Base-by-base conservation (phyloP, 2,797 vertebrate species). In the Lepus oiostolus region DNA sequence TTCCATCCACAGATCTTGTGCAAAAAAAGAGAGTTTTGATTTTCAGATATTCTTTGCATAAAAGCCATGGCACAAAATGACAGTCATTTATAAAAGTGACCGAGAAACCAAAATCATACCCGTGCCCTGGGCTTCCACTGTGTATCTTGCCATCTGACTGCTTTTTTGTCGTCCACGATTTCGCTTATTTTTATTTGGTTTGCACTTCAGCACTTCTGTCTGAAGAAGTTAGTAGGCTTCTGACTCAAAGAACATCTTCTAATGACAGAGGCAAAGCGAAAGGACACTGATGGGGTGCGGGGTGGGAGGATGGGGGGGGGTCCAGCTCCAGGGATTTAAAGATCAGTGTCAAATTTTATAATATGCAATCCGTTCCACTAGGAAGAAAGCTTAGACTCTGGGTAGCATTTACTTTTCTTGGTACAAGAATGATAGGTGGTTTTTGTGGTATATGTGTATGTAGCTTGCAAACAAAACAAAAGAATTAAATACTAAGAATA, bases 241-340 rank as follows among this genome's bases (percentile, higher is more conserved):
- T 98, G 97, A 98, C 94, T 42, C 72, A 52, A 85, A 42, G 87
- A 92, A 68, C 85, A 86, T 85, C 95, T 95, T 97, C 72, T 92
- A 92, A 97, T 92, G 97, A 97, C 95, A 93, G 91, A 75, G 76
- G 89, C 42, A 95, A 97, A 97, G 68, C 86, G 96, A 97, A 97
- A 97, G 74, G 87, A 96, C 97, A 96, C 71, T 91, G 72, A 80
- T 93, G 93, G 81, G 13, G 28, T 35, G 28, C 22, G 67, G 38
- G 26, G 5, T 58, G 96, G 96, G 96, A 47, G 42, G 42, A 47
- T 47, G 42, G 94, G 95, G 96, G 98, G 98, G 98, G 98, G 96
- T 97, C 97, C 97, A 98, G 98, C 96, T 98, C 97, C 97, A 97
- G 94, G 91, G 97, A 98, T 97, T 98, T 98, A 98, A 98, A 98